phyloP scores from a whole-genome alignment of 2,888 invertebrate genomes.

The Tipula helvola region DNA sequence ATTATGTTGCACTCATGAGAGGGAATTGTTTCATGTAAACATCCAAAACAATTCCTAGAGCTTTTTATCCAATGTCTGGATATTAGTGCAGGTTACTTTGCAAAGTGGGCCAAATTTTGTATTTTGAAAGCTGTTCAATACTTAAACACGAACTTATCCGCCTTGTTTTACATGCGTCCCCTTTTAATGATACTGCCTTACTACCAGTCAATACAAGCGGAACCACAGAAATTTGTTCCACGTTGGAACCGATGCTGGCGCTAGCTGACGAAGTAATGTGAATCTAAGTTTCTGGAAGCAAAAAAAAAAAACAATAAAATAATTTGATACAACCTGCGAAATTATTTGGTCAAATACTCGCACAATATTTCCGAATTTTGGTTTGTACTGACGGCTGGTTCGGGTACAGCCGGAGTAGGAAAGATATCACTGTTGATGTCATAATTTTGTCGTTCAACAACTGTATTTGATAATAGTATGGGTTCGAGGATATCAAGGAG shows the following conservation, averaged over 20 bases:
- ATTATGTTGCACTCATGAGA: constrained; percentile 20
- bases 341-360: background rate
- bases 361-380: background rate
- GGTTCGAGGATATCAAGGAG: no score
- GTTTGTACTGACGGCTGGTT: background rate
- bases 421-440: background rate
- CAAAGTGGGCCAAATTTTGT: constrained; percentile 47
- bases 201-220: constrained; percentile 13
- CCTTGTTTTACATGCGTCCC: constrained; percentile 29
- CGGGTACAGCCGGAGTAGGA: background rate
- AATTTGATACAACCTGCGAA: background rate
- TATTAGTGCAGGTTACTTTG: constrained; percentile 44
- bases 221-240: background rate
- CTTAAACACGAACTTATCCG: constrained; percentile 38
- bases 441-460: constrained; percentile 13
- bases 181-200: constrained; percentile 17
- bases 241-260: background rate
- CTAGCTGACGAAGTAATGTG: constrained; percentile 14
- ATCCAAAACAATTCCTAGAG: constrained; percentile 53
- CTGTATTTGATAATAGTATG: constrained; percentile 4
- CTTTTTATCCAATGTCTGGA: constrained; percentile 41
- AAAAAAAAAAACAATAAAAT: background rate
- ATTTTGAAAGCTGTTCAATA: constrained; percentile 32
- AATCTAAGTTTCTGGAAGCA: constrained; percentile 23
- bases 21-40: constrained; percentile 31